Evolutionary conservation across 2,888 invertebrate species (phyloP).

Genomic region (Spatulosminthurus flaviceps): DNA sequence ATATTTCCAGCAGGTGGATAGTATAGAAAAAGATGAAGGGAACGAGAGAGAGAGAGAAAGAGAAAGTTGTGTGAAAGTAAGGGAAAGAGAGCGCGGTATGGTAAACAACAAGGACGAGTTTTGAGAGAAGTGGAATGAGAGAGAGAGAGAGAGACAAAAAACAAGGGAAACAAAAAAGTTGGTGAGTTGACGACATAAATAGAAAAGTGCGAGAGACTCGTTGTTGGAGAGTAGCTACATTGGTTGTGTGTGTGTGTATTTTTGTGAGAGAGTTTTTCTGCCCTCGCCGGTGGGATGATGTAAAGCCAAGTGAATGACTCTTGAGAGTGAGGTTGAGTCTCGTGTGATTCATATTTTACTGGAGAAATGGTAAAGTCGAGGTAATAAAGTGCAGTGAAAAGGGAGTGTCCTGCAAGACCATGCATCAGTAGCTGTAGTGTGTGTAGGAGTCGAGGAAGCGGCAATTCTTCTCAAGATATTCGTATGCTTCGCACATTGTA

Average conservation of each 20-base stretch:
- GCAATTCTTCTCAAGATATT: constrained; percentile 25
- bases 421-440: no score
- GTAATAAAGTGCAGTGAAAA: constrained; percentile 37
- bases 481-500: constrained; percentile 22
- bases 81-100: neutral
- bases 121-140: neutral
- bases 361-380: constrained; percentile 39
- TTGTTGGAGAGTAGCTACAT: neutral
- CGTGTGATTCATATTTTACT: constrained; percentile 55
- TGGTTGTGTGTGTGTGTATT: constrained; percentile 7
- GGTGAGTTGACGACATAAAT: constrained; percentile 4
- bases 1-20: no score
- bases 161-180: neutral
- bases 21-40: neutral
- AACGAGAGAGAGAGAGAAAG: neutral
- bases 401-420: constrained; percentile 21
- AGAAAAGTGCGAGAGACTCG: neutral
- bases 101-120: neutral
- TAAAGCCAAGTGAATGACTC: constrained; percentile 35
- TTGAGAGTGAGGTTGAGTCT: constrained; percentile 45
- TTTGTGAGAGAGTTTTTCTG: neutral
- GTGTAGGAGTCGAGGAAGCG: neutral
- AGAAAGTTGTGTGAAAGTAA: neutral
- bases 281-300: constrained; percentile 22
- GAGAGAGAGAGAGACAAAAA: neutral